Evolutionary conservation across 1,140 invertebrate genomes (phyloP), one percentile per base, ranked within the genome.

Genomic region (Telenomus remus): DNA sequence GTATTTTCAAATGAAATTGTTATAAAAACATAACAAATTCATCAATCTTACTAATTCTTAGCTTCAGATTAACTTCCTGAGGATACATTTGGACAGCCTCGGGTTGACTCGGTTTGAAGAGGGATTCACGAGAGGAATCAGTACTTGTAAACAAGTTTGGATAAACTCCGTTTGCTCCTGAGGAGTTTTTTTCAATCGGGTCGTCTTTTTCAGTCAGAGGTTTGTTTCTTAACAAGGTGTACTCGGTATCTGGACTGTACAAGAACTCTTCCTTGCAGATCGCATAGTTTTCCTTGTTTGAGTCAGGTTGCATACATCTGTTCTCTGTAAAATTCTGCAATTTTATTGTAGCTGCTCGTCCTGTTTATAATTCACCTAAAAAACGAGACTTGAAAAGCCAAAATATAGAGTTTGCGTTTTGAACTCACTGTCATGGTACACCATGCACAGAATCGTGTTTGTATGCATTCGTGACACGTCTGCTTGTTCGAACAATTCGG

Each of bases 391-490:
- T n/a, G n/a, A n/a, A n/a, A n/a, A n/a, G n/a, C n/a, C n/a, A n/a
- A n/a, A n/a, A n/a, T n/a, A 55, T 39, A 43, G 87, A 60, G n/a
- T 16, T 42, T 42, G 4, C 4, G 14, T 8, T 65, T n/a, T n/a
- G n/a, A n/a, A 73, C 91, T 90, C 88, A 93, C 93, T n/a, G 93
- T 91, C 76, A 94, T 91, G 60, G 92, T 92, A 89, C 97, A 98
- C 96, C 96, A 99, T n/a, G 94, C 95, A 88, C 97, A 98, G 59
- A 92, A 92, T 4, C 93, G 92, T 35, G 95, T 97, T 79, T 95
- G 93, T 78, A 98, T 95, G 88, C 97, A 99, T 51, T 95, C 93
- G 65, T 94, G 93, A 86, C 97, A 99, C 0, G 92, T 96, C 76
- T 91, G 90, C 87, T 96, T 96, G 68, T 92, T 91, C 12, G 92